phyloP scores from a whole-genome alignment of 2,113 vertebrate genomes.

The Apeltes quadracus region DNA sequence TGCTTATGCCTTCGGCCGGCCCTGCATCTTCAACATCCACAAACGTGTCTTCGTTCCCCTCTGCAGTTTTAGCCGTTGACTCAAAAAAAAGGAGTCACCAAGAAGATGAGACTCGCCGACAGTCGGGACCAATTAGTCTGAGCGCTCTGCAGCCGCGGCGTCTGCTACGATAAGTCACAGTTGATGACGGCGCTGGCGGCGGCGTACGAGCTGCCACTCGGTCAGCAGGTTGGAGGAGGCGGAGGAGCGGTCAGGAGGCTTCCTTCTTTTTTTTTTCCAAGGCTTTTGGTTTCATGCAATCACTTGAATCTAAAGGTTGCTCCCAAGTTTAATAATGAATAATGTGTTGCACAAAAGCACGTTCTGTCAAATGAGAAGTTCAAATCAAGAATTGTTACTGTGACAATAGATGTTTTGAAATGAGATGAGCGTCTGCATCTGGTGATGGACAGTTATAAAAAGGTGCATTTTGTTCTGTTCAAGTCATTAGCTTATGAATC shows the following conservation, averaged over 20 bases:
- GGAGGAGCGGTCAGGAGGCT: slow-evolving; percentile 10
- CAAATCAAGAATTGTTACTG: neutral
- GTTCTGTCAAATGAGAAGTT: neutral
- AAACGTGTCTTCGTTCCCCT: slow-evolving; percentile 22
- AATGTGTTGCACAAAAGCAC: neutral
- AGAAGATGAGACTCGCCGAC: slow-evolving; percentile 37
- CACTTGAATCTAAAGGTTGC: neutral
- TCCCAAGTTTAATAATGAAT: neutral
- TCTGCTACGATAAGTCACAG: slow-evolving; percentile 34
- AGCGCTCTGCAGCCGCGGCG: slow-evolving; percentile 34
- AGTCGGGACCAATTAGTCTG: slow-evolving; percentile 54
- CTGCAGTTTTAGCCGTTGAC: neutral
- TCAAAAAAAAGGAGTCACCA: slow-evolving; percentile 3
- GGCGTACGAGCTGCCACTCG: slow-evolving; percentile 36
- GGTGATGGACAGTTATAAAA: neutral
- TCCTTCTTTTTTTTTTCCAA: neutral
- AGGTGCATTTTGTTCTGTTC: neutral
- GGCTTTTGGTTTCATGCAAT: neutral
- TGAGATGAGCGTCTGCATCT: slow-evolving; percentile 8
- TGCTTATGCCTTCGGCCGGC: too few species aligned
- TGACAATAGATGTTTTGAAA: neutral
- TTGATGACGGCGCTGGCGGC: slow-evolving; percentile 26
- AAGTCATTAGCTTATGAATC: neutral
- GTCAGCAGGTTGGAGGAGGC: slow-evolving; percentile 26
- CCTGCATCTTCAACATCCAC: slow-evolving; percentile 20